A percentile compares a stretch with the other conserved stretches of the same genome.
These are phyloP conservation scores for Lepidocyrtoides sp. DNA, from an alignment of 2,888 invertebrate species.

Conservation along the genomic window DNA sequence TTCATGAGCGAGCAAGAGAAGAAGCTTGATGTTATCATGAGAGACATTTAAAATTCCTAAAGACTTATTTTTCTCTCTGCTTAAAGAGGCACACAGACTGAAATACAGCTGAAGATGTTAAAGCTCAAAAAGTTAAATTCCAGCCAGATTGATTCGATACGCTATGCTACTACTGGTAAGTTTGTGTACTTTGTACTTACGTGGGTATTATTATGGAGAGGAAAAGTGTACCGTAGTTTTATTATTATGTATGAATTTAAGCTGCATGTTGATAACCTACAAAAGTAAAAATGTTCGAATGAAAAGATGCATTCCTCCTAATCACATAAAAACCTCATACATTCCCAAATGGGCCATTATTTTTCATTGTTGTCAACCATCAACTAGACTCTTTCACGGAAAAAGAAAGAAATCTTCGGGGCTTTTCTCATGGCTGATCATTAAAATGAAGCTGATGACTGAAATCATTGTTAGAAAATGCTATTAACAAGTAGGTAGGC, in stretches of 20 bases:
- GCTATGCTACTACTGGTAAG: slow-evolving; percentile 1
- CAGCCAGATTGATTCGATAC: slow-evolving; percentile 44
- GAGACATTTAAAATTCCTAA: slow-evolving; percentile 37
- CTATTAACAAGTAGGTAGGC: slow-evolving; percentile 47
- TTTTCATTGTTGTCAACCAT: slow-evolving; percentile 76
- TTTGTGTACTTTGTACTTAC: no score
- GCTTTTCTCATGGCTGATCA: slow-evolving; percentile 69
- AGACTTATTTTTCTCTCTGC: slow-evolving; percentile 34
- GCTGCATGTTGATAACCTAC: no score
- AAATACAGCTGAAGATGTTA: neutral
- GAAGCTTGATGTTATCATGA: neutral
- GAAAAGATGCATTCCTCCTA: slow-evolving; percentile 24
- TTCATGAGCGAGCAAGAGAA: neutral
- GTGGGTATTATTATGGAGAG: no score
- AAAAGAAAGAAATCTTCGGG: slow-evolving; percentile 14
- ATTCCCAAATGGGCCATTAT: slow-evolving; percentile 78
- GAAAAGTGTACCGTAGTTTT: no score
- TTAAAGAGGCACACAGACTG: no score
- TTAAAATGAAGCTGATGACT: slow-evolving; percentile 70
- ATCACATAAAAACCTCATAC: slow-evolving; percentile 52
- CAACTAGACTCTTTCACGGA: slow-evolving; percentile 28
- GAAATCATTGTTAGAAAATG: slow-evolving; percentile 58
- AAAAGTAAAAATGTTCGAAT: neutral
- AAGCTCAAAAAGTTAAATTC: slow-evolving; percentile 12
- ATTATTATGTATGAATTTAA: no score